Conservation (phyloP, 2,113 vertebrate species). For the Fulmarus glacialis region DNA sequence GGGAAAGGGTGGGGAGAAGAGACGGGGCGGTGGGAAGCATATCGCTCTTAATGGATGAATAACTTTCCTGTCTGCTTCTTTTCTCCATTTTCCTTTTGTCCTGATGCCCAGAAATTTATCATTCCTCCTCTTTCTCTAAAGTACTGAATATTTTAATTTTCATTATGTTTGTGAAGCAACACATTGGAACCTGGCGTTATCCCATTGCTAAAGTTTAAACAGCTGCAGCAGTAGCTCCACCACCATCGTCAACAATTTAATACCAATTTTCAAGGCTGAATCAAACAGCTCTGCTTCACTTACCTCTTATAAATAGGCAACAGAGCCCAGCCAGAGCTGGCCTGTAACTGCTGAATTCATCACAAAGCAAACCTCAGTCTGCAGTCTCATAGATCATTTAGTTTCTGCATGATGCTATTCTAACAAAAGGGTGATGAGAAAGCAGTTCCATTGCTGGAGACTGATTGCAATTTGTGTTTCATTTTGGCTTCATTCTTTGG, state of each 20-base stretch:
- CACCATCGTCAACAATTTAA: not conserved
- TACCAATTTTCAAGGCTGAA: not conserved
- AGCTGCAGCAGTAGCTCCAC: not conserved
- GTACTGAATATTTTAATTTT: not conserved
- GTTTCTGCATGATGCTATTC: constrained; percentile 20
- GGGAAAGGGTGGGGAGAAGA: not conserved
- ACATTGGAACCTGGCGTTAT: not conserved
- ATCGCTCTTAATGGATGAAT: not conserved
- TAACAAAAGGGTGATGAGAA: constrained; percentile 62
- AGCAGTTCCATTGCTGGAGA: constrained; percentile 20
- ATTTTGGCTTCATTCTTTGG: not conserved
- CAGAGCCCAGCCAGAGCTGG: not conserved
- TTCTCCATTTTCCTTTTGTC: constrained; percentile 61
- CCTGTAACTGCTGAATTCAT: not conserved
- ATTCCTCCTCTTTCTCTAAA: not conserved
- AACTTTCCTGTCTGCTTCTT: constrained; percentile 9
- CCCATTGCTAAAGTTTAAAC: not conserved
- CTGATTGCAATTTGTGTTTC: not conserved
- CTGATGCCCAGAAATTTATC: not conserved
- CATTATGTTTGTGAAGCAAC: not conserved
- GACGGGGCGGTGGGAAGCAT: not conserved
- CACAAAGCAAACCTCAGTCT: constrained; percentile 4
- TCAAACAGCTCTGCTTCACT: not conserved
- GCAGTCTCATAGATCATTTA: not conserved
- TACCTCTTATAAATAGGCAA: not conserved